Percentiles rank a stretch among this genome's conserved stretches.
Conservation (phyloP, 2,888 invertebrate species). For the Plusia festucae region DNA sequence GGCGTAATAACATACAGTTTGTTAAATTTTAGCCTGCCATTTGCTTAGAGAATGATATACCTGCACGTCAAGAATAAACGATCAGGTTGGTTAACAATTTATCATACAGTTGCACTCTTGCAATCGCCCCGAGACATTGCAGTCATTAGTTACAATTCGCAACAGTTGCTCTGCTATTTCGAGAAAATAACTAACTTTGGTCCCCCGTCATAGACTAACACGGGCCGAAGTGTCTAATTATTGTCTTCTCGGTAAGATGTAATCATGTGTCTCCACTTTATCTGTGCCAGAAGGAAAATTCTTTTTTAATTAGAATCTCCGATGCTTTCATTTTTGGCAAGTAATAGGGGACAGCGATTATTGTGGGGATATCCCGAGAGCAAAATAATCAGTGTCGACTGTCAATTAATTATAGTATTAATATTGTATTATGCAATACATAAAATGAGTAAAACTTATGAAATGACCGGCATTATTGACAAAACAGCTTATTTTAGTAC, state of each 20-base stretch:
- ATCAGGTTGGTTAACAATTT: constrained; percentile 74
- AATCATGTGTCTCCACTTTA: constrained; percentile 47
- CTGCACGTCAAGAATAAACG: constrained; percentile 69
- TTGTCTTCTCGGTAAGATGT: constrained; percentile 42
- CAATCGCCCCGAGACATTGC: constrained; percentile 72
- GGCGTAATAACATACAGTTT: constrained; percentile 54
- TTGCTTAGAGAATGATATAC: constrained; percentile 65
- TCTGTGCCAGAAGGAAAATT: constrained; percentile 66
- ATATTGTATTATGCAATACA: not conserved
- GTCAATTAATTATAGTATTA: constrained; percentile 38
- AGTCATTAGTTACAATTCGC: constrained; percentile 80
- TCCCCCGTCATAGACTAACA: constrained; percentile 63
- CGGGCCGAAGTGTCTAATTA: constrained; percentile 38
- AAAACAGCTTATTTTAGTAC: not conserved
- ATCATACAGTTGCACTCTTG: constrained; percentile 74
- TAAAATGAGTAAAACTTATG: not conserved
- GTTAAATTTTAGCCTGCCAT: constrained; percentile 53
- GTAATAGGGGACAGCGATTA: constrained; percentile 47
- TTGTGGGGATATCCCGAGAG: constrained; percentile 63
- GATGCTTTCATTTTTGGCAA: constrained; percentile 57
- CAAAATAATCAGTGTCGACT: constrained; percentile 22
- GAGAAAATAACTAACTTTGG: constrained; percentile 71
- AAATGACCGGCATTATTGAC: constrained; percentile 8
- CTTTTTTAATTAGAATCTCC: constrained; percentile 41
- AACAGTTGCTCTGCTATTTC: constrained; percentile 79